Base-by-base conservation (phyloP, 2,797 vertebrate species). In the Megaceryle alcyon region DNA sequence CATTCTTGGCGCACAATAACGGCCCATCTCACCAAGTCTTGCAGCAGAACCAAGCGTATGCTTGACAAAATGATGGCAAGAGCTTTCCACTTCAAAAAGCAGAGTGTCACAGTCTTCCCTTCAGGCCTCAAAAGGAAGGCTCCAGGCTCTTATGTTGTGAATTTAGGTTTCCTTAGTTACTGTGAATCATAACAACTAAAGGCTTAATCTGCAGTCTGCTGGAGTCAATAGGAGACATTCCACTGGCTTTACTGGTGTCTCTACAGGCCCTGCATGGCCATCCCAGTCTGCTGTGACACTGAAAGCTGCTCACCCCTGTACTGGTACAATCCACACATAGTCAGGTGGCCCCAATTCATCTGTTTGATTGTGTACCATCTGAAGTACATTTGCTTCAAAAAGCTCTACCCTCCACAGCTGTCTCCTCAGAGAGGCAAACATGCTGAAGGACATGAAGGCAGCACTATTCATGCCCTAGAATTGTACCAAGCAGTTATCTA, bases 141-240 rank as follows among this genome's bases (percentile, higher is more conserved):
- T 92, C 79, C 81, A 91, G 84, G 43, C 35, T 68, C 51, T 64
- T 14, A 14, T 13, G 59, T 65, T 85, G 90, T 60, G 72, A 94
- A 80, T 96, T 94, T 84, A 86, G 63, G 90, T 92, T 96, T 97
- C 95, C 90, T 88, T 97, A 97, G 96, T 96, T 93, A 97, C 94
- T 49, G 85, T 84, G 95, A 94, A 84, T 94, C 88, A 86, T 80
- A 91, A 96, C 73, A 95, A 92, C 64, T 12, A 35, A 79, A 85
- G 59, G 71, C 72, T 91, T 93, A 69, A 94, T 94, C 48, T 82
- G 90, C 94, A 97, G 95, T 90, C 94, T 91, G 81, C 71, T 71
- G 88, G 83, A 92, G 92, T 95, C 92, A 95, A 88, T 10, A 88
- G 75, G 86, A 95, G 91, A 92, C 92, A 90, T 94, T 88, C 79